Evolutionary conservation across 2,888 invertebrate genomes (phyloP).

Genomic region (Himalopsyche japonica): DNA sequence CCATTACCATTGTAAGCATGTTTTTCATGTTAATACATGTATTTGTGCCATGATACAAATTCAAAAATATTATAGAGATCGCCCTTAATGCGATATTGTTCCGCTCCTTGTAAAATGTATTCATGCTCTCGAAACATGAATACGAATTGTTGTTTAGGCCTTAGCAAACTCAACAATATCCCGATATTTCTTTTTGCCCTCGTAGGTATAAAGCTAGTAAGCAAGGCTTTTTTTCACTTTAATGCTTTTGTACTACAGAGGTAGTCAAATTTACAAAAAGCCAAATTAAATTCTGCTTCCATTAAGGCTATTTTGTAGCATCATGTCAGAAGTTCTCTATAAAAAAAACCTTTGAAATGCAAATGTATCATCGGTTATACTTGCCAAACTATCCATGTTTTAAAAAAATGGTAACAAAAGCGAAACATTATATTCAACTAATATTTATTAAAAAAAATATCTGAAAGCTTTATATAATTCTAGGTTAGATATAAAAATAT

Average conservation of each 20-base stretch:
- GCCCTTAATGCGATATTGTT: neutral
- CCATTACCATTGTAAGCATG: neutral
- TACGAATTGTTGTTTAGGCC: neutral
- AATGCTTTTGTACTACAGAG: neutral
- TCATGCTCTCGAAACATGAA: neutral
- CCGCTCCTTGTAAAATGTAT: neutral
- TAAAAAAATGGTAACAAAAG: too few species aligned
- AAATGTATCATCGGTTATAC: too few species aligned
- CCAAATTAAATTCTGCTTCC: too few species aligned
- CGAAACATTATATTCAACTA: too few species aligned
- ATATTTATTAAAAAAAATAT: too few species aligned
- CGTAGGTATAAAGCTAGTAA: neutral
- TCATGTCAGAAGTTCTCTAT: too few species aligned
- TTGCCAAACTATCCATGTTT: too few species aligned
- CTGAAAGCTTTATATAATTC: too few species aligned
- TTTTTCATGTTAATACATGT: conserved; percentile 1
- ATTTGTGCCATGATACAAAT: conserved; percentile 1
- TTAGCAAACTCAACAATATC: neutral
- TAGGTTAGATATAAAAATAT: too few species aligned
- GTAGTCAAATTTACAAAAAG: neutral
- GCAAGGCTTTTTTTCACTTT: neutral
- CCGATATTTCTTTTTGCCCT: neutral
- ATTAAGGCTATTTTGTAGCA: too few species aligned
- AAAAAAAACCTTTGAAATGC: too few species aligned
- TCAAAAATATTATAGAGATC: neutral